A percentile compares a stretch with the other conserved stretches of the same genome.
Evolutionary conservation across 1,140 invertebrate genomes (phyloP).

Genomic region (Calycopis cecrops): DNA sequence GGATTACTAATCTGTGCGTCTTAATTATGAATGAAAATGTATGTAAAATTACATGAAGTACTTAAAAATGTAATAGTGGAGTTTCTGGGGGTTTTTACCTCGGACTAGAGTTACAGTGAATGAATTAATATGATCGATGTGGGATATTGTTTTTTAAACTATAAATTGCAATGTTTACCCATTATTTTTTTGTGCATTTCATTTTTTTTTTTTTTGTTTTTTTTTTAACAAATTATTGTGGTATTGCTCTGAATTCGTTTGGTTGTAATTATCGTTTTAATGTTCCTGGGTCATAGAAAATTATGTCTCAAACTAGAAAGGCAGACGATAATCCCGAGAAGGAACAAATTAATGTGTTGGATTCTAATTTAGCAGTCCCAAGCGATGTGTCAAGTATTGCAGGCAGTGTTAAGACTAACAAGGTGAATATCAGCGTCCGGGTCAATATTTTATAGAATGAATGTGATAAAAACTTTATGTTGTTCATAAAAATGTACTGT

Average conservation of each 20-base stretch:
- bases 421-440: constrained; percentile 37
- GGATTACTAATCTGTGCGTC: background rate
- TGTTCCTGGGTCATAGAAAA: constrained; percentile 45
- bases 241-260: constrained; percentile 24
- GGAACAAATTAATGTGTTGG: constrained; percentile 42
- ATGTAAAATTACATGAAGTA: too few species aligned
- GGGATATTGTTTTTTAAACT: too few species aligned
- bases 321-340: constrained; percentile 47
- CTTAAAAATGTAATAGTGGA: too few species aligned
- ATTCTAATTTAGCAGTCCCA: constrained; percentile 53
- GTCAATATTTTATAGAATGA: background rate
- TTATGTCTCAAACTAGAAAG: constrained; percentile 64
- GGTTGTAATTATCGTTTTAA: constrained; percentile 42
- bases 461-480: too few species aligned
- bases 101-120: too few species aligned
- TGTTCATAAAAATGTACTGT: too few species aligned
- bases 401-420: constrained; percentile 51
- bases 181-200: too few species aligned
- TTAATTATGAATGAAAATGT: too few species aligned
- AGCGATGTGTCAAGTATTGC: constrained; percentile 49
- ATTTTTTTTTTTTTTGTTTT: too few species aligned
- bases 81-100: too few species aligned
- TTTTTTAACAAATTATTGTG: constrained; percentile 3
- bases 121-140: too few species aligned
- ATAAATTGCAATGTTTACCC: too few species aligned